Base-by-base conservation (phyloP, 2,113 vertebrate species). In the Heterotis niloticus region DNA sequence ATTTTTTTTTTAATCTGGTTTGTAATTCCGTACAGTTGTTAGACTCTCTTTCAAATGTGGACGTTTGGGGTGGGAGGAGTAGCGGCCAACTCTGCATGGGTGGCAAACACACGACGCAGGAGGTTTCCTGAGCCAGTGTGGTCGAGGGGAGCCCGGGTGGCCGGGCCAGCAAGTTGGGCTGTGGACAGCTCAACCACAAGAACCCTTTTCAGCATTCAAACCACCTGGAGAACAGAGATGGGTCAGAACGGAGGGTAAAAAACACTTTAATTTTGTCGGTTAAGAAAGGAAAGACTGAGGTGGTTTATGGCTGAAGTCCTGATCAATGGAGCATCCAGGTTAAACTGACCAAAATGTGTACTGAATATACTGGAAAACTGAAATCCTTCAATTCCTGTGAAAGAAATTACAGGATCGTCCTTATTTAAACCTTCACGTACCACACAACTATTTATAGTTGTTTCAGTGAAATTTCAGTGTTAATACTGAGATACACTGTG, bases 161-260 rank as follows among this genome's bases (percentile, higher is more conserved):
- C 34, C 34, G 11, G 60, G 14, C 13, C n/a, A 60, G 52, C 18
- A 20, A 52, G 70, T 16, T 20, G 62, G 57, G 59, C 10, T 57
- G 69, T 28, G 76, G 18, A 20, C 59, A 62, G 34, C 76, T 23
- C 18, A 52, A 72, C 59, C 82, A 87, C 81, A 87, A 78, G 75
- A 80, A 57, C 34, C 66, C 80, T 81, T 85, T 87, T 87, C 83
- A 84, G 77, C 67, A 75, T 62, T 70, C 29, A n/a, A 78, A 80
- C 78, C 76, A 83, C 81, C 83, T 81, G 81, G 79, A 64, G 28
- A 54, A 57, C 60, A 72, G 77, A 78, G 56, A 44, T 23, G 66
- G 70, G 44, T 59, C 65, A 64, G 18, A 57, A 74, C 68, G n/a
- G 10, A n/a, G 34, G 14, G 64, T n/a, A 18, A 51, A 51, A 29